A percentile compares a stretch with the other conserved stretches of the same genome.
These are phyloP conservation scores for Pluvialis apricaria DNA, from an alignment of 2,113 vertebrate species.

Conservation along the genomic window DNA sequence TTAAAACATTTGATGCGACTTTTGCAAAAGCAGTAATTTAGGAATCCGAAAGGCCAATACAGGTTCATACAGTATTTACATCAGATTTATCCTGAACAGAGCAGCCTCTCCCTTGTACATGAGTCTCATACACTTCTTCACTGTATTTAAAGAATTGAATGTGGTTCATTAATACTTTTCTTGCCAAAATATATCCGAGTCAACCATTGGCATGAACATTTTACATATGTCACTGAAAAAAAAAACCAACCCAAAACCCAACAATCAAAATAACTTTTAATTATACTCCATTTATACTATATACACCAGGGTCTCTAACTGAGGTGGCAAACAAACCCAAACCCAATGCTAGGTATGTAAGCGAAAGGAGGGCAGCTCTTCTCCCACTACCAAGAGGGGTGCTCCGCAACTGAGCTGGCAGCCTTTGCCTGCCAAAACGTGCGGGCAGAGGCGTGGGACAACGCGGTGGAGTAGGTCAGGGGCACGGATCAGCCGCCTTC, in stretches of 20 bases:
- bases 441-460: neutral
- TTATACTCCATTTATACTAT: conserved; percentile 61
- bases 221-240: conserved; percentile 56
- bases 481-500: neutral
- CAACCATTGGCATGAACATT: conserved; percentile 52
- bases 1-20: conserved; percentile 35
- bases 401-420: neutral
- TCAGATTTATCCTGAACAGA: conserved; percentile 20
- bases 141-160: neutral
- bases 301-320: conserved; percentile 47
- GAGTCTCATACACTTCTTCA: conserved; percentile 33
- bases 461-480: neutral
- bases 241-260: neutral
- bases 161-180: conserved; percentile 43
- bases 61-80: conserved; percentile 12
- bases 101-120: neutral
- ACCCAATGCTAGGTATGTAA: neutral
- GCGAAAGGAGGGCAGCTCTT: neutral
- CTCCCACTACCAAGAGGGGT: neutral
- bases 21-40: conserved; percentile 40
- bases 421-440: neutral
- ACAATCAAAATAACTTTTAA: conserved; percentile 45
- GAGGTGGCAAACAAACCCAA: conserved; percentile 49
- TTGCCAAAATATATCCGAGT: conserved; percentile 38
- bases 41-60: conserved; percentile 20